These are phyloP conservation scores for Lumbricus terrestris DNA, from an alignment of 2,888 invertebrate genomes.

Conservation along the genomic window DNA sequence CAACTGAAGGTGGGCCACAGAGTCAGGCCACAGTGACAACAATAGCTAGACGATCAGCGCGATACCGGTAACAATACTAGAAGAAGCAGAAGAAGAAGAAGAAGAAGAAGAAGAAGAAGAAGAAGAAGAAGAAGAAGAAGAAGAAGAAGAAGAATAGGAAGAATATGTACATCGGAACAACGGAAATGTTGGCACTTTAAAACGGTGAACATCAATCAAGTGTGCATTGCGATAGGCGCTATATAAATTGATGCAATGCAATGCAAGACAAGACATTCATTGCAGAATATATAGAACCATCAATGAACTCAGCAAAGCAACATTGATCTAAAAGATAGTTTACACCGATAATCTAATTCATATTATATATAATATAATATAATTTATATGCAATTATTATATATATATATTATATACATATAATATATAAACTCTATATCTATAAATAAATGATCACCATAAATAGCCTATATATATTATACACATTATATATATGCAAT, in stretches of 20 bases:
- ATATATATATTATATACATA: no score
- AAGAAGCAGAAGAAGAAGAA: neutral
- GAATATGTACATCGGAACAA: neutral
- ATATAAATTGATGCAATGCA: no score
- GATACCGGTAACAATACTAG: no score
- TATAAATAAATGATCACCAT: no score
- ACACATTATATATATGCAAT: neutral
- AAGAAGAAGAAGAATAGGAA: neutral
- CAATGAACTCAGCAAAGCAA: neutral
- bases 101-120: neutral
- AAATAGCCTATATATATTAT: neutral
- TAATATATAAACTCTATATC: no score
- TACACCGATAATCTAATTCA: neutral
- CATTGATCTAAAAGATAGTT: neutral
- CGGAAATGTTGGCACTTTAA: neutral
- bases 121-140: neutral
- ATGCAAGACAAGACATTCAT: no score
- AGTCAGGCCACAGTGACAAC: no score
- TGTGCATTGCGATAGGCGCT: no score
- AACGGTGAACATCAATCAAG: no score
- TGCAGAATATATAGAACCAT: neutral
- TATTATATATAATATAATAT: neutral
- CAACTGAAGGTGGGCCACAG: no score
- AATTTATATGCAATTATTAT: neutral
- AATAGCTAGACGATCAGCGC: no score